Evolutionary conservation across 2,113 vertebrate species (phyloP).

Genomic region (Zosterops borbonicus): DNA sequence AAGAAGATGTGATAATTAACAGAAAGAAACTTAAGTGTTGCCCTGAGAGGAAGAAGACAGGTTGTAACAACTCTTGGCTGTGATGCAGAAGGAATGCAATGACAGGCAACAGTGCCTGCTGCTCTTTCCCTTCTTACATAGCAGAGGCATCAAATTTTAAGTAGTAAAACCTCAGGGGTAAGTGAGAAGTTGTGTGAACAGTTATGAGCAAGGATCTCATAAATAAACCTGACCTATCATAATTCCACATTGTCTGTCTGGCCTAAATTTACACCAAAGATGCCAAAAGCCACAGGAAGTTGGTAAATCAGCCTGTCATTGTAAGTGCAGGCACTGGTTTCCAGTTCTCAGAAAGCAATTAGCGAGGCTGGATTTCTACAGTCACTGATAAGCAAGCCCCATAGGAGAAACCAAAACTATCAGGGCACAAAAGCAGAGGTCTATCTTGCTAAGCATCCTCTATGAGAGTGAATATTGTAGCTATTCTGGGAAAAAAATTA

Average conservation of each 20-base stretch:
- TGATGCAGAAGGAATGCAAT: neutral
- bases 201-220: neutral
- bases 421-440: neutral
- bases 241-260: neutral
- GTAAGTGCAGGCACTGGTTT: neutral
- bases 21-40: neutral
- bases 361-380: neutral
- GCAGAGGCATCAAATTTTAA: neutral
- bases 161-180: neutral
- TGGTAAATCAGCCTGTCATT: neutral
- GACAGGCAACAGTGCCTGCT: neutral
- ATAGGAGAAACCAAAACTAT: neutral
- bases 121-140: neutral
- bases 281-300: neutral
- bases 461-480: neutral
- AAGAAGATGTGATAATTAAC: neutral
- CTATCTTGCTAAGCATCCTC: rapidly evolving
- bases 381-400: neutral
- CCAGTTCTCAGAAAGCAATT: neutral
- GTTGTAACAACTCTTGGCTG: neutral
- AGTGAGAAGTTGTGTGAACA: neutral
- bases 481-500: neutral
- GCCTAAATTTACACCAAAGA: neutral
- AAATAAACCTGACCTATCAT: neutral
- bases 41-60: neutral